Evolutionary conservation across 2,888 invertebrate species (phyloP), one percentile per base, ranked within the genome.

Genomic region (Eupelmus urozonus): DNA sequence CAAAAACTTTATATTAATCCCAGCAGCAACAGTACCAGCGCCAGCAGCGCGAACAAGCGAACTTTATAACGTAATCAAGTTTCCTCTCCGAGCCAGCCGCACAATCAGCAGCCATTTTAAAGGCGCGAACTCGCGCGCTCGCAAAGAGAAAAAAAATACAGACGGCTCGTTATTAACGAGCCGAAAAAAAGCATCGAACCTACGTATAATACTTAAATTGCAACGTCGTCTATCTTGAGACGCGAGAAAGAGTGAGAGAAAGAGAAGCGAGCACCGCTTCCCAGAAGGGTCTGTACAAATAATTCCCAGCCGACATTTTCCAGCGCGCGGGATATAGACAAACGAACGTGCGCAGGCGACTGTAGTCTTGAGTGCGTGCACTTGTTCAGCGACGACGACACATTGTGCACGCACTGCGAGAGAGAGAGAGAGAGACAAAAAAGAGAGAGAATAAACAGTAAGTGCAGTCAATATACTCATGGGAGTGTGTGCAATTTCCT

Each of bases 1-100:
- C 45, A 16, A 45, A 45, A 45, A 45, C 45, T 45, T 45, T 45
- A 45, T 45, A 45, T 45, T 45, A 45, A 45, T 45, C 45, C 45
- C 45, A 13, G 9, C 45, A 5, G 5, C 34, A 34, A 5, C 9
- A 3, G 34, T 34, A 34, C 9, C 34, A n/a, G n/a, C n/a, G 5
- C 34, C 34, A 34, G 9, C 5, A 34, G 16, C 16, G 13, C 45
- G 45, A 7, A 16, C 13, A 16, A 16, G 45, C 45, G 34, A 13
- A 16, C 16, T 45, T 45, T 45, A 45, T 16, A 45, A 45, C 45
- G 16, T 45, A 34, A 34, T 9, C 9, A 34, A 34, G 34, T 45
- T 45, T 16, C 16, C 45, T 45, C 45, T 13, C 13, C 45, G 3
- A 34, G 34, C 9, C 9, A 3, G 34, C 34, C 9, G 9, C 34